These are phyloP conservation scores for Spea bombifrons DNA, from an alignment of 2,113 vertebrate species.

Conservation along the genomic window DNA sequence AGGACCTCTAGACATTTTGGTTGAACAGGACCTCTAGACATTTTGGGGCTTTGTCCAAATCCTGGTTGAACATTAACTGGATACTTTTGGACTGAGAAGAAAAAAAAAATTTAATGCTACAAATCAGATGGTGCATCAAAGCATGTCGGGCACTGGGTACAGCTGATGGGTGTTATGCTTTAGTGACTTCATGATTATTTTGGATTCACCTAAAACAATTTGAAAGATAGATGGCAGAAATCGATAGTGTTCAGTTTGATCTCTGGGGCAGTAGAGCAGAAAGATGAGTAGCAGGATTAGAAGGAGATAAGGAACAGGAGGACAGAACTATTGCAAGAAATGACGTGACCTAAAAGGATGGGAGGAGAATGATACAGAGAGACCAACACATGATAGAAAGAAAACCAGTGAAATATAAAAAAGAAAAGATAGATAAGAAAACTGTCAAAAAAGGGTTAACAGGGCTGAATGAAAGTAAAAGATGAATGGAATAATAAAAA, in stretches of 20 bases:
- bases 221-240: conserved; percentile 33
- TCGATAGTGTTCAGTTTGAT: conserved; percentile 35
- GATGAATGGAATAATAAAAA: background rate
- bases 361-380: background rate
- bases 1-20: no score
- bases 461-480: background rate
- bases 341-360: background rate
- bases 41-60: no score
- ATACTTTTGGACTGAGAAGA: background rate
- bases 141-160: conserved; percentile 29
- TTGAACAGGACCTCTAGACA: no score
- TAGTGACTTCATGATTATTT: conserved; percentile 28
- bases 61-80: no score
- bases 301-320: background rate
- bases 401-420: background rate
- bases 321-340: background rate
- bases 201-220: conserved; percentile 25
- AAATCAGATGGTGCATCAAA: conserved; percentile 21
- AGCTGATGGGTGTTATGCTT: conserved; percentile 14
- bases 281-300: conserved; percentile 16
- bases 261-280: conserved; percentile 15
- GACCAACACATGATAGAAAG: background rate
- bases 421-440: background rate
- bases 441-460: background rate
- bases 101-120: conserved; percentile 23